Conservation (phyloP, 2,888 invertebrate species). For the Platynereis dumerilii region DNA sequence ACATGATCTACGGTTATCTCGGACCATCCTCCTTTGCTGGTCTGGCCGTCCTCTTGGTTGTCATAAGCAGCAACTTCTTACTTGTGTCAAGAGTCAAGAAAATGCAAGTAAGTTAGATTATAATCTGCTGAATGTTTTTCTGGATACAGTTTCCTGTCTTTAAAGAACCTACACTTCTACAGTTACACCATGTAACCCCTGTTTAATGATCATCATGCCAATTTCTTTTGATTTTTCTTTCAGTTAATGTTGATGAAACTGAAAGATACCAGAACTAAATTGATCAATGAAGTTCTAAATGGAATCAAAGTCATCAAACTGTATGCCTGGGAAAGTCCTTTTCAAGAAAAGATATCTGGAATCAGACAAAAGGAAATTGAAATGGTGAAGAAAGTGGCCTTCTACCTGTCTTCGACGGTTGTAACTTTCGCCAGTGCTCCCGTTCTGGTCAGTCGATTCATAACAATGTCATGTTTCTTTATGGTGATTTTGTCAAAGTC, state of each 20-base stretch:
- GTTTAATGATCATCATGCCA: too few species aligned
- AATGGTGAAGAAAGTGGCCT: slow-evolving; percentile 13
- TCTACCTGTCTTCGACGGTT: slow-evolving; percentile 10
- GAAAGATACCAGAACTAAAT: slow-evolving; percentile 16
- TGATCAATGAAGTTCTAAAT: slow-evolving; percentile 21
- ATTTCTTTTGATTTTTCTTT: too few species aligned
- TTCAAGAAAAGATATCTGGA: slow-evolving; percentile 14
- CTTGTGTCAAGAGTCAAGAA: slow-evolving; percentile 7
- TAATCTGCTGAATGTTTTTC: neutral
- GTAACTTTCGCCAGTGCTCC: slow-evolving; percentile 21
- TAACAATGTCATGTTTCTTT: too few species aligned
- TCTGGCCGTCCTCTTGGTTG: slow-evolving; percentile 1
- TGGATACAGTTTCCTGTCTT: too few species aligned
- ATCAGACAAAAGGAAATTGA: slow-evolving; percentile 13
- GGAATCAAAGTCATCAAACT: slow-evolving; percentile 22
- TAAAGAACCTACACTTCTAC: too few species aligned
- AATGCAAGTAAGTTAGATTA: slow-evolving; percentile 8
- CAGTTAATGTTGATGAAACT: slow-evolving; percentile 7
- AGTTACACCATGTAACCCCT: too few species aligned
- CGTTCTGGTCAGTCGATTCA: slow-evolving; percentile 17
- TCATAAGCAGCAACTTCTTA: slow-evolving; percentile 13
- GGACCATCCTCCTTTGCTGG: slow-evolving; percentile 15
- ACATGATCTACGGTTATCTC: slow-evolving; percentile 16
- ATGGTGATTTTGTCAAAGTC: too few species aligned
- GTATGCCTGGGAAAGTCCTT: slow-evolving; percentile 25